These are phyloP conservation scores for Dendropsophus ebraccatus DNA, from an alignment of 2,113 vertebrate genomes.

Conservation along the genomic window DNA sequence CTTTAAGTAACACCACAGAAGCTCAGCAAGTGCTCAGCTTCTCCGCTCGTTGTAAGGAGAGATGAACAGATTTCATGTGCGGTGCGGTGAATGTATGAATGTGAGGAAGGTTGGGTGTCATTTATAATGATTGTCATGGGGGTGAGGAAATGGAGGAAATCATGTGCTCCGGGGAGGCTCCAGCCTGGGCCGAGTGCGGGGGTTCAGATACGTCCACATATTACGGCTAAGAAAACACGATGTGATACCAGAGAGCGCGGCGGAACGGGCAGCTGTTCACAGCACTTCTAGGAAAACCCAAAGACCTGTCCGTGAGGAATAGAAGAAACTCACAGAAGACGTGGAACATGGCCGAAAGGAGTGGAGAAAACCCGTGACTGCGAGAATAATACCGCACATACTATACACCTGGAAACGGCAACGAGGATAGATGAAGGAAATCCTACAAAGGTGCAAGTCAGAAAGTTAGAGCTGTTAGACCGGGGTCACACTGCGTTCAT, in stretches of 20 bases:
- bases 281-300: constrained; percentile 31
- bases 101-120: neutral
- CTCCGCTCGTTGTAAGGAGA: neutral
- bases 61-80: neutral
- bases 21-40: neutral
- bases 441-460: neutral
- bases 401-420: too few relatives aligned
- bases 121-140: neutral
- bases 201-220: neutral
- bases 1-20: too few relatives aligned
- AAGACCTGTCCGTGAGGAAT: constrained; percentile 25
- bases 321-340: constrained; percentile 13
- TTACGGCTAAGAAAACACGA: neutral
- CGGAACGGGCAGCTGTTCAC: constrained; percentile 30
- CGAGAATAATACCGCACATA: too few relatives aligned
- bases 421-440: too few relatives aligned
- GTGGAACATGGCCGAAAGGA: constrained; percentile 25
- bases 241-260: constrained; percentile 3
- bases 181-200: neutral
- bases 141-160: neutral
- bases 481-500: too few relatives aligned
- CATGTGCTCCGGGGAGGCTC: neutral
- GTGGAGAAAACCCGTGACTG: too few relatives aligned
- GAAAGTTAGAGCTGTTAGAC: neutral
- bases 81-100: neutral